Percentiles rank a stretch among this genome's conserved stretches.
phyloP scores from a whole-genome alignment of 2,113 vertebrate species.

The Poecilia latipinna region DNA sequence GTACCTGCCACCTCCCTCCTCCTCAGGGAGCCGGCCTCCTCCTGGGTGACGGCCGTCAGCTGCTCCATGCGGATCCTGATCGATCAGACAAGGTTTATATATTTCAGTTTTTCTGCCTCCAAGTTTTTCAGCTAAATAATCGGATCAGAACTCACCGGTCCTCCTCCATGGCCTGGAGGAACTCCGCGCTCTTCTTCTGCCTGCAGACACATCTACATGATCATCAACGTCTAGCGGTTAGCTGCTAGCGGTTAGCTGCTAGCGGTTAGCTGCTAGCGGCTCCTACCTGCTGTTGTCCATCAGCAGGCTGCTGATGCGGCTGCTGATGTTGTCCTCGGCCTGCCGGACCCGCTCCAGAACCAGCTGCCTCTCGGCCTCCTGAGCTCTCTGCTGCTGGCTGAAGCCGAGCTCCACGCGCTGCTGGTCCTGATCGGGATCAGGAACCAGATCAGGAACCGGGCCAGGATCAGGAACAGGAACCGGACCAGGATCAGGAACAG shows the following conservation, averaged over 20 bases:
- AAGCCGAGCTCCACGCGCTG: constrained; percentile 86
- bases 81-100: no score
- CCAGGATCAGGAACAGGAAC: no score
- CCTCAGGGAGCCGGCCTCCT: constrained; percentile 88
- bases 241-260: no score
- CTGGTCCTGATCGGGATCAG: constrained; percentile 82
- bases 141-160: constrained; percentile 84
- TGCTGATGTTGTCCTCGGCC: constrained; percentile 81
- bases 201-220: constrained; percentile 66
- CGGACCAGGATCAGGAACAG: no score
- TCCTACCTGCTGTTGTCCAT: constrained; percentile 87
- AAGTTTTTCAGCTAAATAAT: background rate
- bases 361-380: constrained; percentile 85
- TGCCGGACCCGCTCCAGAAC: constrained; percentile 85
- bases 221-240: no score
- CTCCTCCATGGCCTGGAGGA: constrained; percentile 91
- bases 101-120: background rate
- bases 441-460: no score
- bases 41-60: constrained; percentile 93
- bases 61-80: constrained; percentile 92
- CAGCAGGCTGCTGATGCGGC: constrained; percentile 86
- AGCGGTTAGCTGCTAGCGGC: background rate
- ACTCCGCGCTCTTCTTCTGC: constrained; percentile 87
- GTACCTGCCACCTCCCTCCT: constrained; percentile 90
- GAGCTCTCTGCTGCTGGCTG: constrained; percentile 81